Evolutionary conservation across 1,140 invertebrate species (phyloP), one percentile per base, ranked within the genome.

Genomic region (Thrips palmi): DNA sequence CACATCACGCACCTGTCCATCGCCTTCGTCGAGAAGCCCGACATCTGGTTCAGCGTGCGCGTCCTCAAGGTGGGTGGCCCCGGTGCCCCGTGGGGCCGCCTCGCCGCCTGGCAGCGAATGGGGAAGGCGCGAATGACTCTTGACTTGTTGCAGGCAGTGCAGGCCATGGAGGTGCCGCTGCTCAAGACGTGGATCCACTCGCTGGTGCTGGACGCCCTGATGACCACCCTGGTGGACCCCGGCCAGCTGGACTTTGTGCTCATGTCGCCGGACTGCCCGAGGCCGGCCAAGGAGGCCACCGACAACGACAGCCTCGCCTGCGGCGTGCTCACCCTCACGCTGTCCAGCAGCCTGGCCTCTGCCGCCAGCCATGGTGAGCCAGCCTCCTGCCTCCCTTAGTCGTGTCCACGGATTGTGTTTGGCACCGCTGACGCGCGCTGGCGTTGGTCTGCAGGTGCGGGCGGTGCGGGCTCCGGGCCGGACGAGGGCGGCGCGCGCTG

Each of bases 161-260:
- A 67, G 36, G 56, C 68, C 51, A 68, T 67, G 64, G 65, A 68
- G 37, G 54, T 68, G 40, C 66, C 66, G 8, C 45, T 67, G 18
- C 51, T 70, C n/a, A 68, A 67, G 42, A 63, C 57, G 10, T 68
- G 66, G 67, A 60, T 68, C 32, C 62, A 68, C 42, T 59, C 59
- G 10, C 57, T 68, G 17, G 62, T 69, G 2, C 61, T 62, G 44
- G 66, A 68, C 38, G 62, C 61, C 15, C 44, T 69, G n/a, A 58
- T 58, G n/a, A 65, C 52, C 44, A 63, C 63, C 37, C 52, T 68
- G 44, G 65, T 69, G 19, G 64, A 68, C 47, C 65, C 67, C 2
- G 61, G 62, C 2, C 59, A 63, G 39, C 41, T 67, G 8, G 62
- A 67, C 36, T 41, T 68, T 25, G 55, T 60, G 34, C 45, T 68